These are phyloP conservation scores for Machimus atricapillus DNA, from an alignment of 2,888 invertebrate genomes.

Conservation along the genomic window DNA sequence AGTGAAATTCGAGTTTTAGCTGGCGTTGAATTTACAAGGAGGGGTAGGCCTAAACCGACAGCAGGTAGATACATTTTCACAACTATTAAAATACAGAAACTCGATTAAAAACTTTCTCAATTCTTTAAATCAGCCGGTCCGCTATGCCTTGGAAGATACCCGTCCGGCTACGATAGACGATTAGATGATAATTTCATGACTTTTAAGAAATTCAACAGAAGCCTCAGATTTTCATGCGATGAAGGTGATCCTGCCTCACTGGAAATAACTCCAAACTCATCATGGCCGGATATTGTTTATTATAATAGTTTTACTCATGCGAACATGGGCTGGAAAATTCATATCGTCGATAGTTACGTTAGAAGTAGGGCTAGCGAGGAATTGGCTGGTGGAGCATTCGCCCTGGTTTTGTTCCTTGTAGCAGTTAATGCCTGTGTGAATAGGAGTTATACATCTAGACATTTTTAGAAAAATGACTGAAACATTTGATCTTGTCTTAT, in stretches of 20 bases:
- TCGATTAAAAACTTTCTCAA: background rate
- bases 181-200: conserved; percentile 79
- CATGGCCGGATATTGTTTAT: conserved; percentile 92
- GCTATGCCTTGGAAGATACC: conserved; percentile 75
- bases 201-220: conserved; percentile 85
- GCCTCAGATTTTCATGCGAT: conserved; percentile 75
- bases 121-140: conserved; percentile 70
- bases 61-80: conserved; percentile 65
- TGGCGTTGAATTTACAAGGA: conserved; percentile 81
- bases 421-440: background rate
- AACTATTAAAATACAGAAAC: background rate
- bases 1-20: conserved; percentile 76
- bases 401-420: background rate
- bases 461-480: conserved; percentile 13
- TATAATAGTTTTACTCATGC: conserved; percentile 92
- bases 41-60: conserved; percentile 80
- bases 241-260: conserved; percentile 76
- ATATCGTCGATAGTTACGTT: conserved; percentile 76
- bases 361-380: conserved; percentile 44
- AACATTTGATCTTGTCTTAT: background rate
- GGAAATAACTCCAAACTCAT: conserved; percentile 83
- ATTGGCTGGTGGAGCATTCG: background rate
- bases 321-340: conserved; percentile 95
- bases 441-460: background rate
- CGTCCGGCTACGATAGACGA: conserved; percentile 73